Evolutionary conservation across 2,113 vertebrate species (phyloP).

Genomic region (Ploceus nigricollis): DNA sequence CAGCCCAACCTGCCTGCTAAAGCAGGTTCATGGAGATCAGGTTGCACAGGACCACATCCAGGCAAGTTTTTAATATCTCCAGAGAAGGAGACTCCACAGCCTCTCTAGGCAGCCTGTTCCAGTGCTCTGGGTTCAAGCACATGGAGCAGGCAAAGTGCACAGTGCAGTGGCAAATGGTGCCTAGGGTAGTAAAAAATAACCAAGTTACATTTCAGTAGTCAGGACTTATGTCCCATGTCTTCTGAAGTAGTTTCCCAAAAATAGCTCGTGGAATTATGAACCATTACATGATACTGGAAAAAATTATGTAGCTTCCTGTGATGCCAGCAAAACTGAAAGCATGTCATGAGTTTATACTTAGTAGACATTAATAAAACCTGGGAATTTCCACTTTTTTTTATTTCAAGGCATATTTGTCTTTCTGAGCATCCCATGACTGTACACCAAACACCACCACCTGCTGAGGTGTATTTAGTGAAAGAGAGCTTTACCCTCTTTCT

Average conservation of each 20-base stretch:
- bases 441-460: not conserved
- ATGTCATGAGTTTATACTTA: not conserved
- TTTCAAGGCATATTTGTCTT: not conserved
- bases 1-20: not conserved
- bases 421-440: not conserved
- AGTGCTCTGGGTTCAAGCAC: not conserved
- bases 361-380: not conserved
- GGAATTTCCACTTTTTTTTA: conserved; percentile 5
- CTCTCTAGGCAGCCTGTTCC: not conserved
- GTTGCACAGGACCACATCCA: not conserved
- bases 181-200: not conserved
- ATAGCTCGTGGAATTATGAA: not conserved
- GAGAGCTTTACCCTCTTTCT: not conserved
- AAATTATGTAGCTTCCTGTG: not conserved
- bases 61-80: not conserved
- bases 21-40: not conserved
- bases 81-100: not conserved
- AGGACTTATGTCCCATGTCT: not conserved
- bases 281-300: not conserved
- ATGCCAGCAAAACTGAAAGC: conserved; percentile 20
- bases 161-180: not conserved
- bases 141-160: not conserved
- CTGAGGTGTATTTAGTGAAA: not conserved
- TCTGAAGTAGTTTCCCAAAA: not conserved
- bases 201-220: not conserved